Conservation (phyloP, 2,888 invertebrate genomes). For the Tanytarsus gracilentus region DNA sequence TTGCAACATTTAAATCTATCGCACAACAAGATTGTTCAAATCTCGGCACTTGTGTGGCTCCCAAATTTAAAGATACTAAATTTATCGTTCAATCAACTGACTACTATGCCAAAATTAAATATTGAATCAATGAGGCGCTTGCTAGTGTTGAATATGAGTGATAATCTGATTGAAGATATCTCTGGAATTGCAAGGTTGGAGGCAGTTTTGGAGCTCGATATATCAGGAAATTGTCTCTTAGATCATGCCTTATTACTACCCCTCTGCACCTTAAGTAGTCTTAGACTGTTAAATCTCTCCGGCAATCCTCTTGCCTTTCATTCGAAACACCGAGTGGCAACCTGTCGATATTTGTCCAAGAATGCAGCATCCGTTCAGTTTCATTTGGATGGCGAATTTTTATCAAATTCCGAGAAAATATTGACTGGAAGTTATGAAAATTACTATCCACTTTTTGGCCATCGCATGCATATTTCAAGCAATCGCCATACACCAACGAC, state of each 20-base stretch:
- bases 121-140: slow-evolving; percentile 48
- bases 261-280: slow-evolving; percentile 46
- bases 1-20: slow-evolving; percentile 55
- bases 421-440: slow-evolving; percentile 43
- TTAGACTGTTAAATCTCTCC: slow-evolving; percentile 49
- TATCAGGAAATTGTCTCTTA: slow-evolving; percentile 54
- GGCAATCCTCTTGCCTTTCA: slow-evolving; percentile 57
- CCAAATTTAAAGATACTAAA: slow-evolving; percentile 55
- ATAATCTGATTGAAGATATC: slow-evolving; percentile 56
- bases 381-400: slow-evolving; percentile 46
- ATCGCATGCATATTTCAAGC: slow-evolving; percentile 30
- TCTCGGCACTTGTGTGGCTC: slow-evolving; percentile 49
- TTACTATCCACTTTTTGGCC: slow-evolving; percentile 30
- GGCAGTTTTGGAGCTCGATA: slow-evolving; percentile 50
- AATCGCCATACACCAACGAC: slow-evolving; percentile 30
- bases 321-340: slow-evolving; percentile 49
- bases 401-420: slow-evolving; percentile 48
- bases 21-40: slow-evolving; percentile 51
- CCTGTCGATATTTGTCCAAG: slow-evolving; percentile 49
- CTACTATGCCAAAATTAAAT: slow-evolving; percentile 49
- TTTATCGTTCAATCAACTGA: slow-evolving; percentile 54
- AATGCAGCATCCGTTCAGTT: slow-evolving; percentile 49
- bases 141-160: slow-evolving; percentile 50
- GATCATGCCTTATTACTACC: slow-evolving; percentile 51
- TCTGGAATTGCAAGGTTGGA: slow-evolving; percentile 48